Evolutionary conservation across 2,113 vertebrate genomes (phyloP).

Genomic region (Struthidea cinerea): DNA sequence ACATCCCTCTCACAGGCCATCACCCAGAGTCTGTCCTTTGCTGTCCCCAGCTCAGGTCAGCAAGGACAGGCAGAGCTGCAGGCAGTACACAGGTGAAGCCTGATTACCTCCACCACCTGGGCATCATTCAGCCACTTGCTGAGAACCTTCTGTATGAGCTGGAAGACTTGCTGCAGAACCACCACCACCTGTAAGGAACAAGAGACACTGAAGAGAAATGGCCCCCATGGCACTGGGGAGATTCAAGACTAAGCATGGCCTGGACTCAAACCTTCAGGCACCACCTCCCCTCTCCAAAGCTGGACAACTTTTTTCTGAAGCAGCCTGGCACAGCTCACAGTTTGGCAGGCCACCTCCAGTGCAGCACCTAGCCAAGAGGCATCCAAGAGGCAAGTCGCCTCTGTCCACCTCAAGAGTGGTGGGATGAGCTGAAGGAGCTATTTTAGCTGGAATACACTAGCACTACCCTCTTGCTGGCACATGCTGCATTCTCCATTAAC

Average conservation of each 20-base stretch:
- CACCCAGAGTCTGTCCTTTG: not conserved
- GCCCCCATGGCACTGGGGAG: fast-evolving
- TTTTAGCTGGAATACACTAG: not conserved
- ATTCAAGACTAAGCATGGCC: not conserved
- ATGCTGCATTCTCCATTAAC: not conserved
- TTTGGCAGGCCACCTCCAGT: not conserved
- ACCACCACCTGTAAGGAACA: conserved; percentile 86
- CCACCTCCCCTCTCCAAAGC: not conserved
- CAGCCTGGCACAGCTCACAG: not conserved
- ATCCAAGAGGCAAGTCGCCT: not conserved
- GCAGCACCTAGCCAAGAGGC: not conserved
- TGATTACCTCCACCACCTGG: conserved; percentile 94
- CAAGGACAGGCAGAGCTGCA: not conserved
- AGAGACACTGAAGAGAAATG: not conserved
- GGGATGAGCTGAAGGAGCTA: not conserved
- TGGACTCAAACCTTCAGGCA: not conserved
- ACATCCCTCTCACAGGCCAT: not conserved
- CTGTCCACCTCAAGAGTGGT: not conserved
- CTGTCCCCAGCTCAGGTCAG: not conserved
- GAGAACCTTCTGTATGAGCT: conserved; percentile 96
- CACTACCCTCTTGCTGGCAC: not conserved
- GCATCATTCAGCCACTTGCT: conserved; percentile 98
- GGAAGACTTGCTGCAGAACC: conserved; percentile 97
- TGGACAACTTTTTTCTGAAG: not conserved
- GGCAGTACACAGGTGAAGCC: not conserved